Base-by-base conservation (phyloP, 2,797 vertebrate species). In the Anguilla megastoma region DNA sequence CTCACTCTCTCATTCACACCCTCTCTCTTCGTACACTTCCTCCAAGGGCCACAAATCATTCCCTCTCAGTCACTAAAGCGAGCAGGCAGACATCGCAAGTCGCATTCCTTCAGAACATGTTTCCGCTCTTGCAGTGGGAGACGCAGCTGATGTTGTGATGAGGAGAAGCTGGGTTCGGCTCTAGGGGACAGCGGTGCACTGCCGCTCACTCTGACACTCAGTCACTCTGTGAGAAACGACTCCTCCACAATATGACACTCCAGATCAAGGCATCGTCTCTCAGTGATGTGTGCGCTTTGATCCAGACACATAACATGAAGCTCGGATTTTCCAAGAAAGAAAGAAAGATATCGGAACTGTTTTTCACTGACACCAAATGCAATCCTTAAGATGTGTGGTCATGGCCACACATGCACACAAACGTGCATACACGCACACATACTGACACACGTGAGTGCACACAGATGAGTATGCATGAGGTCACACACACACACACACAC, bases 401-500 rank as follows among this genome's bases (percentile, higher is more conserved):
- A 18, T 4, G 16, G 16, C 58, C 21, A 85, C 84, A 85, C n/a
- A 60, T 54, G 36, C 50, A 85, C n/a, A 60, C 52, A 12, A 3
- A 30, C 14, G 50, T 1, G 14, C 41, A 41, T 66, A 88, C 83
- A 82, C 71, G 54, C 66, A 88, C 85, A 87, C 84, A 87, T 52
- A 91, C 45, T 90, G 52, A 84, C n/a, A 88, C 6, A 1, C 41
- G n/a, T 2, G 1, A 24, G n/a, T 54, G 93, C 97, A 21, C 94
- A 97, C 97, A 86, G 66, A 84, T 41, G 41, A 63, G 86, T 82
- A 83, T 52, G 69, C 80, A 89, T 41, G 36, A 41, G 36, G 36
- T 41, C 36, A 41, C 85, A 86, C 69, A 86, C 56, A 90, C 36
- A 41, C 36, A 41, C 36, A 41, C 36, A 41, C 56, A 91, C 36